Conservation (phyloP, 2,888 invertebrate species). For the Trissolcus brochymenae region DNA sequence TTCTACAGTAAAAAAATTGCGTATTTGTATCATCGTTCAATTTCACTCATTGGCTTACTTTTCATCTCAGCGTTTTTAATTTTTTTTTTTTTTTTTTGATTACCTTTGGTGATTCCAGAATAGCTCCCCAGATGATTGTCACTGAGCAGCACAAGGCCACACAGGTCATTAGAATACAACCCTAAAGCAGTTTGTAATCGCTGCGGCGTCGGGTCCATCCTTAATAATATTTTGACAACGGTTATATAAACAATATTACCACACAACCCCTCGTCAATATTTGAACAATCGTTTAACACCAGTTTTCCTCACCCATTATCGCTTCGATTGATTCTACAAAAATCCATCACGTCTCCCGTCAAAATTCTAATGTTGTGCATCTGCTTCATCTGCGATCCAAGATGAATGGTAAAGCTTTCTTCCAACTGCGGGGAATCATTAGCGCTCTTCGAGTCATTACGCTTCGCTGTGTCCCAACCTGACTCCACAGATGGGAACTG, state of each 20-base stretch:
- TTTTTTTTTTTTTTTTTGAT: not conserved
- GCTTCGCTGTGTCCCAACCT: constrained; percentile 66
- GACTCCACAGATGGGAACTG: constrained; percentile 72
- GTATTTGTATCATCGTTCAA: not conserved
- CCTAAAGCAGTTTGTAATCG: constrained; percentile 94
- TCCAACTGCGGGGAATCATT: constrained; percentile 80
- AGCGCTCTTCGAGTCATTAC: constrained; percentile 68
- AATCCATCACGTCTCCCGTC: constrained; percentile 88
- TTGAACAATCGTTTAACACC: constrained; percentile 8
- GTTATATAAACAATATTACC: constrained; percentile 4
- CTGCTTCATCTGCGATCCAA: constrained; percentile 98
- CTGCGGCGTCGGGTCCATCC: constrained; percentile 83
- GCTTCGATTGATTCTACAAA: constrained; percentile 81
- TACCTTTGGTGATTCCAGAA: constrained; percentile 81
- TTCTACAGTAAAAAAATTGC: constrained; percentile 74
- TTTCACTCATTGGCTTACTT: not conserved
- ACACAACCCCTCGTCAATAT: not conserved
- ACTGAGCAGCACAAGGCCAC: constrained; percentile 90
- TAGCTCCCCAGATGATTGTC: constrained; percentile 81
- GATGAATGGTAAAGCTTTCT: constrained; percentile 98
- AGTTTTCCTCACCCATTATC: constrained; percentile 71
- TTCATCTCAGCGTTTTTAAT: not conserved
- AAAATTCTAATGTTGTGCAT: constrained; percentile 97
- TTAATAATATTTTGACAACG: constrained; percentile 59
- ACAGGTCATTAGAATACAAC: constrained; percentile 93